These are phyloP conservation scores for Pachyrhynchus sulphureomaculatus DNA, from an alignment of 1,140 invertebrate species.

Conservation along the genomic window DNA sequence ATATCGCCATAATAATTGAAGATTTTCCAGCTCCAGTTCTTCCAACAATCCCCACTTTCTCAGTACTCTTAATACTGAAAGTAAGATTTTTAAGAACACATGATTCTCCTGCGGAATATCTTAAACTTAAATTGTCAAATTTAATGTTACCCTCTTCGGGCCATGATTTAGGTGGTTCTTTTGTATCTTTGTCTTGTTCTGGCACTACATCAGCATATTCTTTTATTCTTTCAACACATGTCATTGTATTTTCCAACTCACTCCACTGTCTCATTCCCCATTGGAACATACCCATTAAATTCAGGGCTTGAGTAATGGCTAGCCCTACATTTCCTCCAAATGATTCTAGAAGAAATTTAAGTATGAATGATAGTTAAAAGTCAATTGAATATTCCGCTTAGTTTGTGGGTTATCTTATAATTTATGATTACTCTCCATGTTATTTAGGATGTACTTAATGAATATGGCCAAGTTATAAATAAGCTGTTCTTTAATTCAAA, in stretches of 20 bases:
- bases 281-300: constrained; percentile 66
- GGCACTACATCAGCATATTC: too few relatives aligned
- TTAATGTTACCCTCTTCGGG: constrained; percentile 32
- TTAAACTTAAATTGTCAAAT: constrained; percentile 63
- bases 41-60: too few relatives aligned
- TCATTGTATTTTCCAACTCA: too few relatives aligned
- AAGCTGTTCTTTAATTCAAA: neutral
- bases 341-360: constrained; percentile 47
- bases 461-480: neutral
- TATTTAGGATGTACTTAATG: too few relatives aligned
- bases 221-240: constrained; percentile 30
- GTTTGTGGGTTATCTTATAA: too few relatives aligned
- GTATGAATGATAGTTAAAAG: neutral
- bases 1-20: constrained; percentile 49
- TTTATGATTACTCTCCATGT: too few relatives aligned
- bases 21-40: constrained; percentile 63
- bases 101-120: constrained; percentile 63
- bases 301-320: constrained; percentile 37
- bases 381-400: neutral
- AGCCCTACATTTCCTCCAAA: constrained; percentile 58
- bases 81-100: constrained; percentile 65
- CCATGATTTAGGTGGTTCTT: constrained; percentile 55
- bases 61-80: constrained; percentile 58
- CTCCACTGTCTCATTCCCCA: constrained; percentile 55
- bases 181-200: neutral